These are phyloP conservation scores for Hydrochoerus hydrochaeris DNA, from an alignment of 2,113 vertebrate genomes.

Conservation along the genomic window DNA sequence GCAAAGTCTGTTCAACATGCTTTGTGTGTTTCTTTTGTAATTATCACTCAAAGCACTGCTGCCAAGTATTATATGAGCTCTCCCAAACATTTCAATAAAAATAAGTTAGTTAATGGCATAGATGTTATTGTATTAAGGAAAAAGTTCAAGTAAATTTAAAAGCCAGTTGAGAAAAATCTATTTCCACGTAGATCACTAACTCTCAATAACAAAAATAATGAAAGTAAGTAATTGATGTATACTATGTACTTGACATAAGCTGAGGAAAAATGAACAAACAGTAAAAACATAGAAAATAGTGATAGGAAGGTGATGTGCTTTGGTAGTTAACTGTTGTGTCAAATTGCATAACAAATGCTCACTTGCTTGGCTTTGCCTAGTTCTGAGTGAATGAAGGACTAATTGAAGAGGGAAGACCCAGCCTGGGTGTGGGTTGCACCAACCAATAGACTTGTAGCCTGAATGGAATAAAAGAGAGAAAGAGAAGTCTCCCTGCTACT, in stretches of 20 bases:
- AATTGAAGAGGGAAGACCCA: background rate
- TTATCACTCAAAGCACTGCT: slow-evolving; percentile 5
- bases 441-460: background rate
- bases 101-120: background rate
- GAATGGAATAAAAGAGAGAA: background rate
- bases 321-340: background rate
- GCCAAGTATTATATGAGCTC: slow-evolving; percentile 1
- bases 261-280: slow-evolving; percentile 1
- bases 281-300: background rate
- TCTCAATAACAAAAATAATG: slow-evolving; percentile 44
- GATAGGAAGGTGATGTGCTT: background rate
- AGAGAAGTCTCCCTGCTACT: background rate
- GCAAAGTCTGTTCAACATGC: slow-evolving; percentile 45
- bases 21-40: slow-evolving; percentile 39
- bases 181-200: slow-evolving; percentile 8
- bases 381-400: background rate
- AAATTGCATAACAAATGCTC: background rate
- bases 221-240: background rate
- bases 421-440: background rate
- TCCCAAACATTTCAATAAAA: slow-evolving; percentile 51
- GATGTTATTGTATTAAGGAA: background rate
- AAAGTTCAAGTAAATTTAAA: slow-evolving; percentile 20
- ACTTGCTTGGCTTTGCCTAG: background rate
- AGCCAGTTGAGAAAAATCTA: background rate
- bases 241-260: background rate